A percentile compares a stretch with the other conserved stretches of the same genome.
These are phyloP conservation scores for Rhombomys opimus DNA, from an alignment of 2,113 vertebrate genomes.

Conservation along the genomic window DNA sequence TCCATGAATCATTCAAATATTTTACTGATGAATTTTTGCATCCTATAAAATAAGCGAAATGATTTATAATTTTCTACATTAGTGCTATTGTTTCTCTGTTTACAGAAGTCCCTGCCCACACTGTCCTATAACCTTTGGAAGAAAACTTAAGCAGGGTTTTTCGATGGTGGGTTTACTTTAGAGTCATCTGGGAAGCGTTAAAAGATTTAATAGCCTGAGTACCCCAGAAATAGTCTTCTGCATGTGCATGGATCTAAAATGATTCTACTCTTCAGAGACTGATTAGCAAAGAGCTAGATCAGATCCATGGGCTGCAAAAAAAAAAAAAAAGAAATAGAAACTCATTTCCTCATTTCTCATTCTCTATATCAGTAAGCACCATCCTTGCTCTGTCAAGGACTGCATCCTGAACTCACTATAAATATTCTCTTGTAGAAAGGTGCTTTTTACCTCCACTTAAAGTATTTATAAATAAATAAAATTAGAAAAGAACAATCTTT, in stretches of 20 bases:
- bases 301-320: not conserved
- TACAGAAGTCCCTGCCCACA: not conserved
- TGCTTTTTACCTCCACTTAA: not conserved
- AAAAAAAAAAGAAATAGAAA: not conserved
- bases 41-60: not conserved
- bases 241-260: not conserved
- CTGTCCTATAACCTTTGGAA: not conserved
- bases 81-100: not conserved
- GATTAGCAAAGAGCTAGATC: not conserved
- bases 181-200: not conserved
- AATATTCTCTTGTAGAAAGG: not conserved
- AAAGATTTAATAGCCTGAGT: not conserved
- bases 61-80: not conserved
- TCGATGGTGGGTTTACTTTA: not conserved
- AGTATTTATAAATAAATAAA: not conserved
- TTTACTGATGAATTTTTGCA: not conserved
- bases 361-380: not conserved
- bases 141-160: not conserved
- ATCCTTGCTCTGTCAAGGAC: not conserved
- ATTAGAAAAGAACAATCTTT: not conserved
- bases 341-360: not conserved
- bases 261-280: not conserved
- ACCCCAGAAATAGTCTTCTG: not conserved
- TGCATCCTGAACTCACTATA: not conserved
- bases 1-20: not conserved